phyloP scores from a whole-genome alignment of 2,888 invertebrate genomes.

The Chromoteleia sp. region DNA sequence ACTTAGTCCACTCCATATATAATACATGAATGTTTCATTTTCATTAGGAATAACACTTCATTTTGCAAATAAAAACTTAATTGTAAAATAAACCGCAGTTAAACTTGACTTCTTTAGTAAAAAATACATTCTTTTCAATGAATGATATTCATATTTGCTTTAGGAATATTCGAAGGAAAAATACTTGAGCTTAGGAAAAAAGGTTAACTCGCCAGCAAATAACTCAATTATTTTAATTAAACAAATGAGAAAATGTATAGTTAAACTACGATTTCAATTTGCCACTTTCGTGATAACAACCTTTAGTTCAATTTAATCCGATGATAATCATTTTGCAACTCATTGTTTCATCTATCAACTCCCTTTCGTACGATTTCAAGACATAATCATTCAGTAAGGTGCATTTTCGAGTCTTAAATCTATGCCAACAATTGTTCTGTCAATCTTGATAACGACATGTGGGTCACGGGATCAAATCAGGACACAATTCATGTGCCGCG shows the following conservation, averaged over 20 bases:
- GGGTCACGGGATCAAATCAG: slow-evolving; percentile 73
- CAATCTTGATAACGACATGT: slow-evolving; percentile 79
- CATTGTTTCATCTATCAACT: slow-evolving; percentile 62
- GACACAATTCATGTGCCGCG: slow-evolving; percentile 50
- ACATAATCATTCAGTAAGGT: slow-evolving; percentile 69
- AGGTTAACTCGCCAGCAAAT: background rate
- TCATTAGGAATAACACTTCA: too few species aligned
- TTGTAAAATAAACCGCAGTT: too few species aligned
- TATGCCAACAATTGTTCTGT: slow-evolving; percentile 77
- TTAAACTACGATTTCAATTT: slow-evolving; percentile 42
- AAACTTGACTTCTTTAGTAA: too few species aligned
- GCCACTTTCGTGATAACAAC: slow-evolving; percentile 38
- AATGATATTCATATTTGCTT: too few species aligned
- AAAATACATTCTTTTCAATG: too few species aligned
- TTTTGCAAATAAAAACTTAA: too few species aligned
- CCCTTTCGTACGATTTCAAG: slow-evolving; percentile 63
- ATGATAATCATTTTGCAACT: slow-evolving; percentile 61
- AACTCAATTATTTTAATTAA: slow-evolving; percentile 22
- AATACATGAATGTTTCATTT: too few species aligned
- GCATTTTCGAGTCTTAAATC: slow-evolving; percentile 67
- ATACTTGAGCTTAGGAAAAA: background rate
- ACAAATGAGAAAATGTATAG: slow-evolving; percentile 33
- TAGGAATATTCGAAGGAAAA: too few species aligned
- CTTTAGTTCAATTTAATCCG: slow-evolving; percentile 49
- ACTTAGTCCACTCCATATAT: too few species aligned